Base-by-base conservation (phyloP, 2,797 vertebrate species). In the Dicrostonyx torquatus region DNA sequence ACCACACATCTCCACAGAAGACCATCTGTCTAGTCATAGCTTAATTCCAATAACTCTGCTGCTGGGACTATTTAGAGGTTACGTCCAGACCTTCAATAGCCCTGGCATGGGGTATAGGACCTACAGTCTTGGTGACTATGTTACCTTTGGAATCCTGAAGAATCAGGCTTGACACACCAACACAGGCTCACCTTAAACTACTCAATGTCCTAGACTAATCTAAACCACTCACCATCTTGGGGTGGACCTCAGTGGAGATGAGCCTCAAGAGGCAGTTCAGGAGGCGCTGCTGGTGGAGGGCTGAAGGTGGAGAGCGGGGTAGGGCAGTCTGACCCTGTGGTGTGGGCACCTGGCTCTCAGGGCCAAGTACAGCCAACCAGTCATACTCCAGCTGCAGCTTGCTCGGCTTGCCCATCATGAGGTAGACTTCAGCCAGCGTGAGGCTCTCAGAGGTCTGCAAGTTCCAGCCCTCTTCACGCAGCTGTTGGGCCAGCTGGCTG, bases 381-480 rank as follows among this genome's bases (percentile, higher is more conserved):
- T 99, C 99, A 0, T 99, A 99, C 92, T 99, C 99, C 90, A 99
- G 98, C 98, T 99, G 99, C 97, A 99, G 95, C 97, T 99, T 99
- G 94, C 98, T 99, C 0, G 99, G 99, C 97, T 99, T 99, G 96
- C 99, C 99, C 97, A 99, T 99, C 99, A 99, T 99, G 98, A 99
- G 99, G 99, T 99, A 99, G 98, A 99, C 99, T 98, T 99, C 99
- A 1, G 99, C 99, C 98, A 99, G 97, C 0, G 99, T 99, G 96
- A 99, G 99, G 96, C 99, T 99, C 97, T 99, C 99, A 0, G 99
- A 99, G 29, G 99, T 99, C 62, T 99, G 99, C 10, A 98, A 95
- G 53, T 98, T 99, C 99, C 99, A 99, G 95, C 99, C 99, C 94
- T 99, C 99, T 92, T 99, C 99, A 22, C 99, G 98, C 90, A 99